Evolutionary conservation across 2,797 vertebrate genomes (phyloP).

Genomic region (Clarias fuscus): DNA sequence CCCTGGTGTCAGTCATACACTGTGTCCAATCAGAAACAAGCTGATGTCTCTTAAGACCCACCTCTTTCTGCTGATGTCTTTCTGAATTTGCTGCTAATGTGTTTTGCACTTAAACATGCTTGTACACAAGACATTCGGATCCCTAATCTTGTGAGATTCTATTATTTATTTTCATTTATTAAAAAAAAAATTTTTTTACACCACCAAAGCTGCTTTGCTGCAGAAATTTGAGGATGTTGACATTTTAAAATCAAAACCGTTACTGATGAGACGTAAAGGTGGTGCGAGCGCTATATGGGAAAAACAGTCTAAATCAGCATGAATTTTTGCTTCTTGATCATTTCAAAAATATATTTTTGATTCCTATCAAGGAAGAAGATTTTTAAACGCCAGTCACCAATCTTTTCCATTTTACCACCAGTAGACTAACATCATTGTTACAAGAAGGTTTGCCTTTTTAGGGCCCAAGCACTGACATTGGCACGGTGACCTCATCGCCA

Average conservation of each 20-base stretch:
- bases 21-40: background rate
- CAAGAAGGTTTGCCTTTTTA: background rate
- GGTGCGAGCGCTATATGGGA: background rate
- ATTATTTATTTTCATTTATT: background rate
- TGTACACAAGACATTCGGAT: background rate
- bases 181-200: background rate
- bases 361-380: background rate
- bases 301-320: background rate
- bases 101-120: background rate
- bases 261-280: background rate
- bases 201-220: background rate
- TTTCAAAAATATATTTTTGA: background rate
- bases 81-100: background rate
- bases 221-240: slow-evolving; percentile 1
- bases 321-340: background rate
- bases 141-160: background rate
- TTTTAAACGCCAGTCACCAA: background rate
- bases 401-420: background rate
- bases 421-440: background rate
- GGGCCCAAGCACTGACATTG: too few relatives aligned
- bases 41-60: background rate
- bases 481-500: too few relatives aligned
- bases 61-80: background rate
- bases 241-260: background rate
- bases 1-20: background rate